These are phyloP conservation scores for Muschampia plurimacula DNA, from an alignment of 2,888 invertebrate genomes.

Conservation along the genomic window DNA sequence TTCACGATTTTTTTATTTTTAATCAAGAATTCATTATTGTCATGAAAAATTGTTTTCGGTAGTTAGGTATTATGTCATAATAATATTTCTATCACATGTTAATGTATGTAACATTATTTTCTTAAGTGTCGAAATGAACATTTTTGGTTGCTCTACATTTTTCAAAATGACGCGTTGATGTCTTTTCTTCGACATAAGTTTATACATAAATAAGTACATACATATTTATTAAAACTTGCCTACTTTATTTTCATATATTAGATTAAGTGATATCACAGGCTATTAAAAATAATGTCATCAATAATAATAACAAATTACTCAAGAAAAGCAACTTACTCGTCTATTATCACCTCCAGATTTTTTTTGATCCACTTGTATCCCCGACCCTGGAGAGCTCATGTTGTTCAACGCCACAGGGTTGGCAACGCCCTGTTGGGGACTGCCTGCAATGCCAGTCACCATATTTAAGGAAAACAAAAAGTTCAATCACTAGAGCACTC, in stretches of 20 bases:
- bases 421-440: slow-evolving; percentile 63
- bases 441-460: slow-evolving; percentile 76
- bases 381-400: slow-evolving; percentile 59
- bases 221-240: background rate
- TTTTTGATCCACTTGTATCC: slow-evolving; percentile 62
- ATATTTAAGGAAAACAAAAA: slow-evolving; percentile 54
- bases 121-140: too few species aligned
- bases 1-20: too few species aligned
- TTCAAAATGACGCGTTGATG: slow-evolving; percentile 55
- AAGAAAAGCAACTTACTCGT: slow-evolving; percentile 63
- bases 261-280: background rate
- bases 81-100: too few species aligned
- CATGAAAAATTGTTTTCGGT: too few species aligned
- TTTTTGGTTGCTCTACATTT: background rate
- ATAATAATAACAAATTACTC: background rate
- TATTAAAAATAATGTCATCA: background rate
- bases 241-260: background rate
- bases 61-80: too few species aligned
- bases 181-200: slow-evolving; percentile 48
- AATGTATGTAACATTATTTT: too few species aligned
- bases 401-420: slow-evolving; percentile 55
- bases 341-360: slow-evolving; percentile 72
- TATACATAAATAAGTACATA: background rate
- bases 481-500: slow-evolving; percentile 46
- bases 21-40: too few species aligned